These are phyloP conservation scores for Zingel zingel DNA, from an alignment of 2,113 vertebrate genomes.

Conservation along the genomic window DNA sequence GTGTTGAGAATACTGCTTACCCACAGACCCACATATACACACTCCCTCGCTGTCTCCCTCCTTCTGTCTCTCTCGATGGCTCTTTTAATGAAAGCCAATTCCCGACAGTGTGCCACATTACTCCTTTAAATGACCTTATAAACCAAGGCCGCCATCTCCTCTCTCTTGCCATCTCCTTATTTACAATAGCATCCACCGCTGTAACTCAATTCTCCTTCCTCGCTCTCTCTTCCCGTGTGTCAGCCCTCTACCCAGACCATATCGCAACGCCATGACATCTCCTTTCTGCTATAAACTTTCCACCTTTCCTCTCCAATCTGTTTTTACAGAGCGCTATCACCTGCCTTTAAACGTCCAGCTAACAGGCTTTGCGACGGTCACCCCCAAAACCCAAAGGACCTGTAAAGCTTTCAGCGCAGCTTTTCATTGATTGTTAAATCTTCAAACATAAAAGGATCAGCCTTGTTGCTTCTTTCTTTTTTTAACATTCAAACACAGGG, in stretches of 20 bases:
- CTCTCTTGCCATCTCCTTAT: slow-evolving; percentile 73
- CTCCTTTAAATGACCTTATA: slow-evolving; percentile 83
- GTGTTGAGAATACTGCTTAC: slow-evolving; percentile 29
- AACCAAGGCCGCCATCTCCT: slow-evolving; percentile 70
- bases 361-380: slow-evolving; percentile 77
- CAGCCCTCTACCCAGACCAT: slow-evolving; percentile 46
- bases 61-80: slow-evolving; percentile 57
- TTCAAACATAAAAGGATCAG: slow-evolving; percentile 72
- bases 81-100: slow-evolving; percentile 82
- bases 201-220: slow-evolving; percentile 67
- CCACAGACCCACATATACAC: slow-evolving; percentile 26
- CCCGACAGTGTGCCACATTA: slow-evolving; percentile 76
- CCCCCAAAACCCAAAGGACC: slow-evolving; percentile 68
- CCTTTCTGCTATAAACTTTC: slow-evolving; percentile 69
- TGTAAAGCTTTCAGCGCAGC: slow-evolving; percentile 76
- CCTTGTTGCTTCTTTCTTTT: slow-evolving; percentile 46
- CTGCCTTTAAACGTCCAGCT: slow-evolving; percentile 69
- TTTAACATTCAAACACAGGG: slow-evolving; percentile 60
- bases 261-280: slow-evolving; percentile 64
- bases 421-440: slow-evolving; percentile 81
- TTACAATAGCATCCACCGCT: slow-evolving; percentile 67
- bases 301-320: slow-evolving; percentile 72
- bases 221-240: slow-evolving; percentile 18
- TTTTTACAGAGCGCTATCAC: slow-evolving; percentile 74
- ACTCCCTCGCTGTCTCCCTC: slow-evolving; percentile 15